Evolutionary conservation across 2,797 vertebrate genomes (phyloP).

Genomic region (Cyclura pinguis): DNA sequence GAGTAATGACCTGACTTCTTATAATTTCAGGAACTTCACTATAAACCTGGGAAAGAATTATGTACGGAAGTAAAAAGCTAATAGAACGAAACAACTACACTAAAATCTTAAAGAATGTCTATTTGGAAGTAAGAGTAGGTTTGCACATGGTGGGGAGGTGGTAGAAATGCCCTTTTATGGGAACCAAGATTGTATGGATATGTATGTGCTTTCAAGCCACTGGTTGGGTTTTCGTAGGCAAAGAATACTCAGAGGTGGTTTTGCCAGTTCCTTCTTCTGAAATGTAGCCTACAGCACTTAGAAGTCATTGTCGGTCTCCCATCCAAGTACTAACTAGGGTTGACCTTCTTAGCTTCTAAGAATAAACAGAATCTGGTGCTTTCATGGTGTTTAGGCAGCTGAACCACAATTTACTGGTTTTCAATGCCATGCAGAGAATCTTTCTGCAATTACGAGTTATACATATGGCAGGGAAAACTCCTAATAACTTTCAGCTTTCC

Average conservation of each 20-base stretch:
- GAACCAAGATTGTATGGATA: too few relatives aligned
- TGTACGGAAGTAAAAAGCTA: background rate
- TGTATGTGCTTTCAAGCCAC: too few relatives aligned
- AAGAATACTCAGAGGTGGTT: background rate
- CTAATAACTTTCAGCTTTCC: background rate
- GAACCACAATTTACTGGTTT: background rate
- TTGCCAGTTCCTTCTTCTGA: background rate
- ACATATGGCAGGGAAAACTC: too few relatives aligned
- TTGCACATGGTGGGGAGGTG: background rate
- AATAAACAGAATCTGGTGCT: background rate
- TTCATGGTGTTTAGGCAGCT: too few relatives aligned
- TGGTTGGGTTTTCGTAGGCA: too few relatives aligned
- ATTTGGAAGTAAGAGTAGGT: background rate
- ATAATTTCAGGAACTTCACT: slow-evolving; percentile 5
- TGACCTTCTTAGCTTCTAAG: too few relatives aligned
- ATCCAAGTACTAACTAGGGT: too few relatives aligned
- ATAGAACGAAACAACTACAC: background rate
- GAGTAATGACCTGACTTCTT: slow-evolving; percentile 7
- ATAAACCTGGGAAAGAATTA: background rate
- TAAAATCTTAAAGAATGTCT: background rate
- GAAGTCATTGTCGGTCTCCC: too few relatives aligned
- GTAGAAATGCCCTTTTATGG: too few relatives aligned
- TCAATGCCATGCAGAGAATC: background rate
- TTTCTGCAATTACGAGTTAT: background rate
- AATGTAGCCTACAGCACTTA: background rate